Base-by-base conservation (phyloP, 2,113 vertebrate genomes). In the Malurus cyaneus region DNA sequence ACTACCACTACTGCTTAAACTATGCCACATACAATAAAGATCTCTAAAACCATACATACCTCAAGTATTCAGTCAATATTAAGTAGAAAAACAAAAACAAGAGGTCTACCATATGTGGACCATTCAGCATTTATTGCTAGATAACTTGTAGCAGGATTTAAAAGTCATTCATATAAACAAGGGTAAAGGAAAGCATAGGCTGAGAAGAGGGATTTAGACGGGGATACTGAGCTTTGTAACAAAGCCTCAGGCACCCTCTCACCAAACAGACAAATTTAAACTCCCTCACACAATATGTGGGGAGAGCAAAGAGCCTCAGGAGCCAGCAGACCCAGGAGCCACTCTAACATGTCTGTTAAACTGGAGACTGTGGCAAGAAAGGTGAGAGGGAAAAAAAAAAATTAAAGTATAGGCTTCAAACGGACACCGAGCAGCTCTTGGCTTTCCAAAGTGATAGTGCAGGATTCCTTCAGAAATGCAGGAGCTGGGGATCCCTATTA, bases 1-100 rank as follows among this genome's bases (percentile, higher is more conserved):
- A 70, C 24, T 73, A 78, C 80, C 32, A 78, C 64, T 80, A 8
- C 39, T 74, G 26, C 47, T 78, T 95, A 80, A 95, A 78, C 31
- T 80, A 66, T 70, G 62, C 56, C 79, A 88, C 79, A 78, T 54
- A 91, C 52, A 92, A 78, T 80, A 95, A 93, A 96, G 92, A 66
- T 44, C 29, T 78, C 88, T 91, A 80, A 92, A 93, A 91, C 44
- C n/a, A 67, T 73, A 67, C 15, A 36, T 86, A 71, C 77, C 52
- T 84, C 64, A 80, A 90, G 24, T 78, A 93, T 92, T 94, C 52
- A 84, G 72, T 86, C 95, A 93, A 94, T 84, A 93, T 42, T 86
- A 90, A 57, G n/a, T 25, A 83, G 54, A 84, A 86, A 93, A 95
- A 92, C 34, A 90, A 91, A 91, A 96, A 53, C 20, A 85, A 87